phyloP scores from a whole-genome alignment of 2,797 vertebrate genomes.

The Eulemur mongoz region DNA sequence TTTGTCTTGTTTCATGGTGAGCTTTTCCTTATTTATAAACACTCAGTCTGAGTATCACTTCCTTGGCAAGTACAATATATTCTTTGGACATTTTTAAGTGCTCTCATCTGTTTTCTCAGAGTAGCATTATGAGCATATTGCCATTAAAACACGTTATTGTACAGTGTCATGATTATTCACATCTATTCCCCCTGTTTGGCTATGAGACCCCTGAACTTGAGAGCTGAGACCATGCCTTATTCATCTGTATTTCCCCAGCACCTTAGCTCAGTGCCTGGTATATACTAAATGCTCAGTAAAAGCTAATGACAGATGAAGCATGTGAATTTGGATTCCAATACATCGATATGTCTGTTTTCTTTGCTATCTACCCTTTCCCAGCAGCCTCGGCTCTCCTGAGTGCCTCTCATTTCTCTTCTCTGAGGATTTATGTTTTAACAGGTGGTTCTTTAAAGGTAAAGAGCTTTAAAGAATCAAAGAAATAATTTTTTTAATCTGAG shows the following conservation, averaged over 20 bases:
- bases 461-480: background rate
- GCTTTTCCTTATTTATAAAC: background rate
- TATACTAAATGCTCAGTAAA: constrained; percentile 2
- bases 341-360: background rate
- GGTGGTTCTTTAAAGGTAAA: constrained; percentile 22
- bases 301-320: background rate
- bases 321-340: background rate
- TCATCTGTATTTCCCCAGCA: background rate
- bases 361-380: background rate
- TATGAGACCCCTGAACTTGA: background rate
- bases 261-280: background rate
- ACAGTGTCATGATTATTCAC: background rate
- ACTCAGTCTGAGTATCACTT: background rate
- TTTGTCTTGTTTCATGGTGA: background rate
- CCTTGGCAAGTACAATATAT: background rate
- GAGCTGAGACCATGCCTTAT: background rate
- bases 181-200: background rate
- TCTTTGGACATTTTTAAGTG: background rate
- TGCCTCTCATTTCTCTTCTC: background rate
- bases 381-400: background rate
- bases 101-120: background rate
- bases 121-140: background rate
- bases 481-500: background rate
- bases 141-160: background rate
- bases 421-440: background rate